A percentile compares a stretch with the other conserved stretches of the same genome.
These are phyloP conservation scores for Drosophila birchii DNA, from an alignment of 2,888 invertebrate genomes.

Conservation along the genomic window DNA sequence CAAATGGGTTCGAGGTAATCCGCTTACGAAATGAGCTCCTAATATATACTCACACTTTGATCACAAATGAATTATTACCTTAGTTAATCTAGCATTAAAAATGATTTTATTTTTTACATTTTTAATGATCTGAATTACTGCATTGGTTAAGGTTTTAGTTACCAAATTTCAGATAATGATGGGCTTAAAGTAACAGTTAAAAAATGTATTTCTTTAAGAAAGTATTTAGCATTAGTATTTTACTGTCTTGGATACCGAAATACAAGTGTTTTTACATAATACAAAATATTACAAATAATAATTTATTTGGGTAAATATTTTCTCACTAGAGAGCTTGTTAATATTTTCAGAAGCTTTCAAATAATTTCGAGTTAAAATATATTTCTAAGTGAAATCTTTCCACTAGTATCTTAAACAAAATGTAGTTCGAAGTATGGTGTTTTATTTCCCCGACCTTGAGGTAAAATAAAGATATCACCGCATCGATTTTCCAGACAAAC, in stretches of 20 bases:
- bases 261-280: not conserved
- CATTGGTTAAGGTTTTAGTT: not conserved
- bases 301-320: too few species aligned
- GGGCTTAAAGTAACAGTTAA: too few species aligned
- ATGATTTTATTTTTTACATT: not conserved
- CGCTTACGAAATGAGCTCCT: slow-evolving; percentile 13
- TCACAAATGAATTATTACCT: not conserved
- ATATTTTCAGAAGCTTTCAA: too few species aligned
- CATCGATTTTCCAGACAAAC: slow-evolving; percentile 27
- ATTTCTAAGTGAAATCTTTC: not conserved
- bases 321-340: too few species aligned
- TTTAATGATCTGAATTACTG: not conserved
- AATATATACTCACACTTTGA: slow-evolving; percentile 4
- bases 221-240: too few species aligned
- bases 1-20: slow-evolving; percentile 21
- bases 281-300: too few species aligned
- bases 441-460: slow-evolving; percentile 2
- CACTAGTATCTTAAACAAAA: not conserved
- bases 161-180: not conserved
- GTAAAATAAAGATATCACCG: slow-evolving; percentile 6
- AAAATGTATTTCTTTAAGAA: too few species aligned
- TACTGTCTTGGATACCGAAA: not conserved
- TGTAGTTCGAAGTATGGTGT: not conserved
- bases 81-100: not conserved
- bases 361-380: too few species aligned